phyloP scores from a whole-genome alignment of 2,797 vertebrate genomes.

The Acanthurus leucopareius region DNA sequence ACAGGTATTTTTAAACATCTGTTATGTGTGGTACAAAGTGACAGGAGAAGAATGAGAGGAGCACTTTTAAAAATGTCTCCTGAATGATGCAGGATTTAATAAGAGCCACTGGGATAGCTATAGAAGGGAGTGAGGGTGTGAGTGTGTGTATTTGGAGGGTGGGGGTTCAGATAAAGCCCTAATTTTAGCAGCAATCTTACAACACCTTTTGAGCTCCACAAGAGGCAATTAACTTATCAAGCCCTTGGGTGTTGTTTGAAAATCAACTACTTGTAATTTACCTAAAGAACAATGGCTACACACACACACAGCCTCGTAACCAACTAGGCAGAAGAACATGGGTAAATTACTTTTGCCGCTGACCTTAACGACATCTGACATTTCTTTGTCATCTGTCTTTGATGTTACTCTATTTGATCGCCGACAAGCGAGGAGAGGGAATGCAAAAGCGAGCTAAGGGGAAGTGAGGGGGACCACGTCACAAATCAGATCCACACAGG shows the following conservation, averaged over 20 bases:
- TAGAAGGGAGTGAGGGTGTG: conserved; percentile 19
- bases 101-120: conserved; percentile 46
- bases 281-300: too few species aligned
- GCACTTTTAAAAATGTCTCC: conserved; percentile 38
- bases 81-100: conserved; percentile 62
- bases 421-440: conserved; percentile 54
- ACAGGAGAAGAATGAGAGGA: conserved; percentile 56
- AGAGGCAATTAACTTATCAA: conserved; percentile 63
- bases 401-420: conserved; percentile 71
- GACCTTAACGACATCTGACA: conserved; percentile 71
- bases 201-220: conserved; percentile 60
- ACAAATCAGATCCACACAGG: conserved; percentile 81
- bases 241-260: conserved; percentile 44
- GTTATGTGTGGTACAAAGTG: conserved; percentile 60
- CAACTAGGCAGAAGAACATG: conserved; percentile 14
- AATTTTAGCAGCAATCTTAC: conserved; percentile 71
- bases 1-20: conserved; percentile 76
- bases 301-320: conserved; percentile 6
- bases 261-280: conserved; percentile 60
- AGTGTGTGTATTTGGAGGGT: not conserved
- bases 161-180: conserved; percentile 60
- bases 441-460: conserved; percentile 53
- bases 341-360: conserved; percentile 38
- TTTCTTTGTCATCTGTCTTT: conserved; percentile 71
- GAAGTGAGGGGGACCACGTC: conserved; percentile 68